Conservation (phyloP, 2,888 invertebrate genomes). For the Sphaerophoria rueppellii region DNA sequence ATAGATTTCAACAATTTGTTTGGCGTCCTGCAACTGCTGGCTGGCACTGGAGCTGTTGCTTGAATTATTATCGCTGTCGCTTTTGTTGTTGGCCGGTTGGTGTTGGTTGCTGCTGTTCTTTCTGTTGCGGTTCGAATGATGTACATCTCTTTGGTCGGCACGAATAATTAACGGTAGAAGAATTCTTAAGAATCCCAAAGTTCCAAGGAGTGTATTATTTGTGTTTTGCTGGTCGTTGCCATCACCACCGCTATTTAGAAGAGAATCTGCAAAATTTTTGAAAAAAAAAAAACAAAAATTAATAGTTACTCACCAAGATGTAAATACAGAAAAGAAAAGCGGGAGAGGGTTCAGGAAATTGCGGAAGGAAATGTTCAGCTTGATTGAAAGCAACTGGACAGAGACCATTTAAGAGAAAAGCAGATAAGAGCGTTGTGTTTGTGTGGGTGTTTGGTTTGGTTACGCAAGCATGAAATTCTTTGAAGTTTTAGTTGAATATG, state of each 20-base stretch:
- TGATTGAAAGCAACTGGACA: conserved; percentile 35
- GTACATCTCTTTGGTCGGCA: conserved; percentile 59
- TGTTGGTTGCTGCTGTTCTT: conserved; percentile 10
- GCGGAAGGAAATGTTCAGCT: neutral
- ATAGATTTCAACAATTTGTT: conserved; percentile 86
- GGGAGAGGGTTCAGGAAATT: neutral
- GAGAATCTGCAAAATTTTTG: conserved; percentile 76
- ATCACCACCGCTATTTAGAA: conserved; percentile 75
- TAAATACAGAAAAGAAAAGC: conserved; percentile 1
- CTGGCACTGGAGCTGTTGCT: conserved; percentile 9
- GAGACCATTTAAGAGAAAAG: neutral
- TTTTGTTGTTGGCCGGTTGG: conserved; percentile 34
- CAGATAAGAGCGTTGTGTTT: conserved; percentile 5
- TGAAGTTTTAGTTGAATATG: conserved; percentile 24
- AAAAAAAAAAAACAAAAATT: conserved; percentile 35
- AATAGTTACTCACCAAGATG: conserved; percentile 20
- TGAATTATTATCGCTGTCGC: conserved; percentile 42
- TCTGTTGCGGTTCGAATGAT: conserved; percentile 45
- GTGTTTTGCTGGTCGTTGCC: conserved; percentile 80
- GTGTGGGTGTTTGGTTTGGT: neutral
- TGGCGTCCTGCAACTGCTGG: conserved; percentile 76
- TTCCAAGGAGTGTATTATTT: conserved; percentile 85
- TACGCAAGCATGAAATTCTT: conserved; percentile 30
- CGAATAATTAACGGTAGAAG: conserved; percentile 84
- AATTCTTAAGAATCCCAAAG: conserved; percentile 86